Percentiles rank a stretch among this genome's conserved stretches.
phyloP scores from a whole-genome alignment of 2,888 invertebrate species.

The Aproaerema taeniolella region DNA sequence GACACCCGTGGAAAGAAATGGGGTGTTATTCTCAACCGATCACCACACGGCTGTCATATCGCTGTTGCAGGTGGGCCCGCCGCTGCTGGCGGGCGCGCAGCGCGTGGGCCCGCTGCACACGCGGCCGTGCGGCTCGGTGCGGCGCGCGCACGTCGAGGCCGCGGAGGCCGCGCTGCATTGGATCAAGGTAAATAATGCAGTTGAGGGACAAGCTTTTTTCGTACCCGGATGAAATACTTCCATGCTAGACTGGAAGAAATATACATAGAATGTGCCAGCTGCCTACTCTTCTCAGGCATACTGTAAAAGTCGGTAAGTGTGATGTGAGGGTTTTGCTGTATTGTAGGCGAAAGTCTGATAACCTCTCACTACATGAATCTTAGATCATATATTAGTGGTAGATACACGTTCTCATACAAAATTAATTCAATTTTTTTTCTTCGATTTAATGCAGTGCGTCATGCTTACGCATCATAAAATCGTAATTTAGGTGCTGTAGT shows the following conservation, averaged over 20 bases:
- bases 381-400: too few species aligned
- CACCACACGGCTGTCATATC: too few species aligned
- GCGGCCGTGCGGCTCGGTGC: slow-evolving; percentile 37
- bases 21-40: not conserved
- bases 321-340: too few species aligned
- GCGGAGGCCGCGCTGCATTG: slow-evolving; percentile 48
- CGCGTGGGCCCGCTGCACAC: slow-evolving; percentile 48
- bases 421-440: too few species aligned
- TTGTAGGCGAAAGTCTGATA: too few species aligned
- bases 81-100: slow-evolving; percentile 36
- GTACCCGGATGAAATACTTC: not conserved
- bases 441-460: too few species aligned
- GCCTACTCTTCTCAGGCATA: too few species aligned
- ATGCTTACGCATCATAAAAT: too few species aligned
- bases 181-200: slow-evolving; percentile 38
- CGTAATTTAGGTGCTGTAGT: too few species aligned
- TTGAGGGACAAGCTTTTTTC: not conserved
- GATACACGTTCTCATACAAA: too few species aligned
- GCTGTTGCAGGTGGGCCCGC: slow-evolving; percentile 36
- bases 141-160: slow-evolving; percentile 53
- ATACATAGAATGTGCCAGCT: too few species aligned
- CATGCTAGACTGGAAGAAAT: not conserved
- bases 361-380: not conserved
- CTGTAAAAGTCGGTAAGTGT: too few species aligned
- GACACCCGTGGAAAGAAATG: not conserved